Evolutionary conservation across 2,113 vertebrate genomes (phyloP).

Genomic region (Boulengeromyrus knoepffleri): DNA sequence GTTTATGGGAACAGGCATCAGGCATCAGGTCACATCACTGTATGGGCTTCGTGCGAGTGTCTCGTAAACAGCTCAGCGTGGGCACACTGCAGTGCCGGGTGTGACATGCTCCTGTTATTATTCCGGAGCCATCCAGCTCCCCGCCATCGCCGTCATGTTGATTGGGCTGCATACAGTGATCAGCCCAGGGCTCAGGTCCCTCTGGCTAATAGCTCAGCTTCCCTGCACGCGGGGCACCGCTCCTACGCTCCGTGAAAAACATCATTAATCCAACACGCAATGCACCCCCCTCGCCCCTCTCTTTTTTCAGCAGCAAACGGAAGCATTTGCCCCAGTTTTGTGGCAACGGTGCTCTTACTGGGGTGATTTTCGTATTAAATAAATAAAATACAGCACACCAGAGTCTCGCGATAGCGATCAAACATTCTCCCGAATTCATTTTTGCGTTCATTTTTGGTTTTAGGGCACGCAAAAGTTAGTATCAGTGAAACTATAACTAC

Average conservation of each 20-base stretch:
- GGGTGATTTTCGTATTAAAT: neutral
- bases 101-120: slow-evolving; percentile 27
- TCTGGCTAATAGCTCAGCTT: slow-evolving; percentile 23
- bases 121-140: slow-evolving; percentile 27
- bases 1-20: neutral
- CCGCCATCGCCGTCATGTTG: slow-evolving; percentile 20
- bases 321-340: slow-evolving; percentile 8
- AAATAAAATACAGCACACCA: neutral
- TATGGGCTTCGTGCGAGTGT: slow-evolving; percentile 21
- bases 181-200: slow-evolving; percentile 17
- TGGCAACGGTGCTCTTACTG: neutral
- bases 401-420: neutral
- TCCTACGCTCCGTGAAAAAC: slow-evolving; percentile 5
- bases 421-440: neutral
- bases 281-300: neutral
- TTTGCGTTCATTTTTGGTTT: no score
- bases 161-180: slow-evolving; percentile 17
- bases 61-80: slow-evolving; percentile 40
- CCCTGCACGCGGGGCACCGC: slow-evolving; percentile 8
- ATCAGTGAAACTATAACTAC: no score
- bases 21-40: slow-evolving; percentile 23
- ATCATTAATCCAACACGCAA: slow-evolving; percentile 18
- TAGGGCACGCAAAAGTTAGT: neutral
- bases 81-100: slow-evolving; percentile 27
- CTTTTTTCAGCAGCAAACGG: slow-evolving; percentile 15